Percentiles rank a stretch among this genome's conserved stretches.
These are phyloP conservation scores for Muricea muricata DNA, from an alignment of 92 coral and sea anemone species.

Conservation along the genomic window DNA sequence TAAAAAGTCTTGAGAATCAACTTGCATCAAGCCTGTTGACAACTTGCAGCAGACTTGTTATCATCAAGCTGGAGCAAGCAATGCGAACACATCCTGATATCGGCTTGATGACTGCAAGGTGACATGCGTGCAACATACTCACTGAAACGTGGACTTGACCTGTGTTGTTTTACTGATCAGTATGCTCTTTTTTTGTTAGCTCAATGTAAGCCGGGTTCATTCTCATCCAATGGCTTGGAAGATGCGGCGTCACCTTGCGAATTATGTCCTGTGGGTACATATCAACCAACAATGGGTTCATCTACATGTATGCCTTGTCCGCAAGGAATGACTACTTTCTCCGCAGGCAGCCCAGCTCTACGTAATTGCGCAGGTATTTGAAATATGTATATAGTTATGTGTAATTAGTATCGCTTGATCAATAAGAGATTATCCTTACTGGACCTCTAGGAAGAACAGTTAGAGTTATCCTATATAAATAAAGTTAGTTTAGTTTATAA, in stretches of 20 bases:
- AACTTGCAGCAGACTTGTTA: too few relatives aligned
- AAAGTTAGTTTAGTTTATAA: neutral
- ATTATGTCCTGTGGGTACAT: conserved; percentile 79
- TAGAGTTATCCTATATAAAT: neutral
- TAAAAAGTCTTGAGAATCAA: too few relatives aligned
- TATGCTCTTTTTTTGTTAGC: neutral
- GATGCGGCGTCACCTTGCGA: conserved; percentile 81
- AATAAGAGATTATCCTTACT: neutral
- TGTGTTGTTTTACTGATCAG: neutral
- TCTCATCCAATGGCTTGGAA: conserved; percentile 79
- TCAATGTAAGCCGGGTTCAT: conserved; percentile 78
- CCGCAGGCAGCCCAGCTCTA: conserved; percentile 73
- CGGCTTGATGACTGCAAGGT: neutral
- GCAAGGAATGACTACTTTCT: conserved; percentile 69
- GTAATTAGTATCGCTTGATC: neutral
- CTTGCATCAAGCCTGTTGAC: too few relatives aligned
- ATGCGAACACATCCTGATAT: neutral
- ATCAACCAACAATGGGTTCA: conserved; percentile 69
- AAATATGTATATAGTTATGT: neutral
- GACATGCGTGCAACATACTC: neutral
- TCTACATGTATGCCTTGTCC: conserved; percentile 83
- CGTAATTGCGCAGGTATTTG: conserved; percentile 73
- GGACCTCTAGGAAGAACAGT: neutral
- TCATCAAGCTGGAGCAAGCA: too few relatives aligned
- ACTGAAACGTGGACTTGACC: neutral